Evolutionary conservation across 2,797 vertebrate species (phyloP), one percentile per base, ranked within the genome.

Genomic region (Chelon labrosus): DNA sequence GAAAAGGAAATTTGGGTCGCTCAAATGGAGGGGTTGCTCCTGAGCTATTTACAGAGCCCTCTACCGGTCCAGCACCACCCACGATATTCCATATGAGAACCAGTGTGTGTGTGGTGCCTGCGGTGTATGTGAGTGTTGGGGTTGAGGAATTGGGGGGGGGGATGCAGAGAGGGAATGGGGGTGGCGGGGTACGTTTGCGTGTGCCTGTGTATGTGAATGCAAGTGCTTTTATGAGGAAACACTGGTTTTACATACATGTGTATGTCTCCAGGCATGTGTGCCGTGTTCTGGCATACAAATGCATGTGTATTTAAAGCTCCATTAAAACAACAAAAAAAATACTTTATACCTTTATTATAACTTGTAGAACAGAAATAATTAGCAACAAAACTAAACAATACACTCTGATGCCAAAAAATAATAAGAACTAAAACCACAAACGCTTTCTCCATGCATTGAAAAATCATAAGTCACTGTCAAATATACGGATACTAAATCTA

Each of bases 1-100:
- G 94, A 93, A 95, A 93, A 96, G 94, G 95, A 96, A 95, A 95
- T 94, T 92, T 95, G 93, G 94, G 91, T 93, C 82, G 85, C 76
- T 85, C 77, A 94, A 94, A 94, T 94, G 89, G 94, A 94, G 91
- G 93, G 94, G 91, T 94, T 95, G 93, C 92, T 95, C 92, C 92
- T 64, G 83, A 89, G 90, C 93, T 95, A 95, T 95, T 96, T 96
- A 84, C 91, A 93, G 94, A 93, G 83, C 76, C 79, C 80, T 92
- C 87, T 90, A 93, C 91, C 86, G 89, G 90, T 89, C 85, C 91
- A 93, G 91, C 86, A 91, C 95, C 95, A 95, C 95, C 94, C 95
- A 94, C 93, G 91, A 90, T 93, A 94, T 91, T 94, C 92, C 93
- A 93, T 91, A 92, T 89, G 91, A 94, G 90, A 93, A 91, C 76